Conservation (phyloP, 2,888 invertebrate genomes). For the Neocrepidodera transversa region DNA sequence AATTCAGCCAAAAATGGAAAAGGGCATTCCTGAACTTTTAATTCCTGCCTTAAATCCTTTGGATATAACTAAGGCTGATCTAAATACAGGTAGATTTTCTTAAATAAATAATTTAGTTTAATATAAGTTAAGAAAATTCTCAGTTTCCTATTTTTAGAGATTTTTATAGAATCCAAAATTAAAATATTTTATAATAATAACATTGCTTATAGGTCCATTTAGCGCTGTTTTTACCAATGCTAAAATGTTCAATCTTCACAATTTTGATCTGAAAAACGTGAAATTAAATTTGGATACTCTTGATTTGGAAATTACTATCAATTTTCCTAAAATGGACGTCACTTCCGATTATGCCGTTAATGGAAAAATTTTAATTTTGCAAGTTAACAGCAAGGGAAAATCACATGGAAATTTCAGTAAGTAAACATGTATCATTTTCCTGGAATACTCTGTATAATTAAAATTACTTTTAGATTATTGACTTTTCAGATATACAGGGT, state of each 20-base stretch:
- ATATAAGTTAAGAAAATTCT: too few species aligned
- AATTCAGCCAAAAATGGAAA: constrained; percentile 64
- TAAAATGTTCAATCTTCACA: constrained; percentile 63
- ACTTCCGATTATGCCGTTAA: constrained; percentile 68
- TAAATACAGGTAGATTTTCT: constrained; percentile 5
- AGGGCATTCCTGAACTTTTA: constrained; percentile 70
- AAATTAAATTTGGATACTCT: constrained; percentile 63
- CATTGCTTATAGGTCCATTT: neutral
- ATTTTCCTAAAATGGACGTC: constrained; percentile 69
- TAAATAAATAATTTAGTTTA: too few species aligned
- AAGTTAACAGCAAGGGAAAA: constrained; percentile 70
- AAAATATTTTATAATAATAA: too few species aligned
- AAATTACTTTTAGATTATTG: too few species aligned
- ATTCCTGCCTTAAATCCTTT: constrained; percentile 75
- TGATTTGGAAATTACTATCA: constrained; percentile 64
- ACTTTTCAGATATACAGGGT: too few species aligned
- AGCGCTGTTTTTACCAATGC: constrained; percentile 12
- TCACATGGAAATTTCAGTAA: constrained; percentile 72
- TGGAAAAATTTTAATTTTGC: constrained; percentile 73
- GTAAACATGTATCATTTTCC: too few species aligned
- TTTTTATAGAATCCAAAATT: too few species aligned
- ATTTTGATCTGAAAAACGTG: constrained; percentile 65
- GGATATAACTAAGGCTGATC: constrained; percentile 26
- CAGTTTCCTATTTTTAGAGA: too few species aligned
- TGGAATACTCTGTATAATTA: too few species aligned